Base-by-base conservation (phyloP, 2,888 invertebrate species). In the Amphimallon solstitiale region DNA sequence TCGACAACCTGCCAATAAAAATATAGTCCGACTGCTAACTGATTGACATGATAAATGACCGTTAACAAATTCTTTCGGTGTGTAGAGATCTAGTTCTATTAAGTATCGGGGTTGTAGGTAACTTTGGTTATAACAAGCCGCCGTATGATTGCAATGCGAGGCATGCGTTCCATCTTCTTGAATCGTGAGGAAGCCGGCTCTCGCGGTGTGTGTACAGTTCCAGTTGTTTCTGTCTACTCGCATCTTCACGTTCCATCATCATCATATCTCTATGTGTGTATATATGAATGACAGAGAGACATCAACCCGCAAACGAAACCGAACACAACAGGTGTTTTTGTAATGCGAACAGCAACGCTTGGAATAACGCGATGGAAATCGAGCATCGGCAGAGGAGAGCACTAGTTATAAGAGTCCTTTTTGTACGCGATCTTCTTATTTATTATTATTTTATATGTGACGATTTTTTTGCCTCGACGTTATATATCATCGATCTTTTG, bases 251-350 rank as follows among this genome's bases (percentile, higher is more conserved):
- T 40, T 40, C 40, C 14, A 40, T 14, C n/a, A 40, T 23, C 23
- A 23, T 23, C 23, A 23, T 5, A 23, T 23, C 23, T 23, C 2
- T 23, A 23, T 23, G 5, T 23, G 2, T 23, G 23, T 1, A n/a
- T n/a, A 40, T 12, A 40, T 4, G 23, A 40, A 40, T n/a, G 14
- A 40, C n/a, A 5, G 2, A 40, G 40, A 40, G 1, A 14, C 48
- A 48, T 19, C 48, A 48, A 72, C 73, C 71, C 71, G 70, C 72
- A 72, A 73, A 75, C 75, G 74, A 48, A 72, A 72, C 71, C 71
- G 70, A 71, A 72, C 72, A 75, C 75, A 75, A 75, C 75, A 75
- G 75, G 74, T 75, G 75, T 75, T 75, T 75, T 75, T 74, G 71
- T 72, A 73, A 54, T 54, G 64, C 56, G 56, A 56, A 56, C 21